phyloP scores from a whole-genome alignment of 2,113 vertebrate species.

The Corvus hawaiiensis region DNA sequence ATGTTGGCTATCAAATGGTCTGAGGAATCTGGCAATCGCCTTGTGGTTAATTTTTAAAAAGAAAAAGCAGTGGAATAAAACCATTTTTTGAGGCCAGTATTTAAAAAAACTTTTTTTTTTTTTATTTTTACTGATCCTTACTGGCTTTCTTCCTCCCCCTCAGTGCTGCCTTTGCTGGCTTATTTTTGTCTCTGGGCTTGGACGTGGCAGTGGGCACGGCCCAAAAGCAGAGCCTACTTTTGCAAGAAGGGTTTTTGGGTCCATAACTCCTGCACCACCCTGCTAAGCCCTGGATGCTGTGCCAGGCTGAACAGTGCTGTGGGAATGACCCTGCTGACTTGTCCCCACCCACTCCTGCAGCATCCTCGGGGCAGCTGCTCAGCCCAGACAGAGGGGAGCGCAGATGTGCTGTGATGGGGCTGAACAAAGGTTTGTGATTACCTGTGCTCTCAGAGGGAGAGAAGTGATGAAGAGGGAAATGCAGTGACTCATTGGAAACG shows the following conservation, averaged over 20 bases:
- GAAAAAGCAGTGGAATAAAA: conserved; percentile 19
- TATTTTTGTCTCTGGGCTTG: background rate
- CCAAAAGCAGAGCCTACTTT: background rate
- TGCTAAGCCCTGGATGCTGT: background rate
- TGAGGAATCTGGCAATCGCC: background rate
- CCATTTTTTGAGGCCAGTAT: background rate
- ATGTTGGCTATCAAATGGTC: conserved; percentile 28
- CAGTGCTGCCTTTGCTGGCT: background rate
- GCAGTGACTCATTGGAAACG: background rate
- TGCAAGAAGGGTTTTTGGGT: background rate
- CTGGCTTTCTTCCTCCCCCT: background rate
- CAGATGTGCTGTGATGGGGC: background rate
- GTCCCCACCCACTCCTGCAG: background rate
- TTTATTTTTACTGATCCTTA: background rate
- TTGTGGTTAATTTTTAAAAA: conserved; percentile 21
- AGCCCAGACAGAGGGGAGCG: background rate
- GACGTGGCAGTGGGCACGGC: background rate
- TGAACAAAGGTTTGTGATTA: background rate
- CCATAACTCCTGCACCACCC: background rate
- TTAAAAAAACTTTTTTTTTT: background rate
- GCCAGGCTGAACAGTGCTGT: background rate
- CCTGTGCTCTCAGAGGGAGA: background rate
- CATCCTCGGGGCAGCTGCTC: background rate
- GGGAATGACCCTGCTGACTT: background rate
- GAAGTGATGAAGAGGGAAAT: background rate